Conservation (phyloP, 2,888 invertebrate species). For the Dimorphilus gyrociliatus region DNA sequence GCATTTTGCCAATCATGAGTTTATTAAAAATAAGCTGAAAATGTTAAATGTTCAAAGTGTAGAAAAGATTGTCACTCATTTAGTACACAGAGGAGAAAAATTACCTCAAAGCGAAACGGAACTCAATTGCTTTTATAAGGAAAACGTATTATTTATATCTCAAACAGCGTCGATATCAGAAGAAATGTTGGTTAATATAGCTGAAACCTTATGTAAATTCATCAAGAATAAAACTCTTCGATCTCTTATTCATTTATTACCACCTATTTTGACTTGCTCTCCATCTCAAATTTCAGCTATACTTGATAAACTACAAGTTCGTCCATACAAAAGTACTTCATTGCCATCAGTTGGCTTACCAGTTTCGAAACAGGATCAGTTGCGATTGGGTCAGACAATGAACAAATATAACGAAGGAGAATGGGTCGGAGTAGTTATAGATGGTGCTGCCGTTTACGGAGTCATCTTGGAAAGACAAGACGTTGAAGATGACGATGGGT, state of each 20-base stretch:
- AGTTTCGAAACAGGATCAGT: slow-evolving; percentile 14
- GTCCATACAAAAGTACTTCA: slow-evolving; percentile 12
- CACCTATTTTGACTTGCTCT: slow-evolving; percentile 14
- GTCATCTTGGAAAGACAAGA: no score
- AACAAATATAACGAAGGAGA: no score
- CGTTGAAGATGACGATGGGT: no score
- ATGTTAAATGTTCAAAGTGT: slow-evolving; percentile 10
- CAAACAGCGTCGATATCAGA: slow-evolving; percentile 11
- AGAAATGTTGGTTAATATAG: slow-evolving; percentile 13
- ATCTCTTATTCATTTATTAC: slow-evolving; percentile 15
- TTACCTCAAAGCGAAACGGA: slow-evolving; percentile 12
- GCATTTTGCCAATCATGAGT: slow-evolving; percentile 2
- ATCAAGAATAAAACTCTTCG: slow-evolving; percentile 11
- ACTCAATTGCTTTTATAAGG: slow-evolving; percentile 13
- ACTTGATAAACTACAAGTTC: slow-evolving; percentile 13
- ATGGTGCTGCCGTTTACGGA: no score
- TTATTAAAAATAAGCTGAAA: slow-evolving; percentile 3
- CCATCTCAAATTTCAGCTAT: slow-evolving; percentile 12
- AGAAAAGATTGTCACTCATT: slow-evolving; percentile 12
- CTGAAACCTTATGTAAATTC: slow-evolving; percentile 14
- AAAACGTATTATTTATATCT: no score
- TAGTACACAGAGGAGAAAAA: slow-evolving; percentile 8
- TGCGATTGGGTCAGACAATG: no score
- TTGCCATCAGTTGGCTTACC: slow-evolving; percentile 14
- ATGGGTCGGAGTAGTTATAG: no score